phyloP scores from a whole-genome alignment of 1,140 invertebrate genomes.

The Coelopa frigida region DNA sequence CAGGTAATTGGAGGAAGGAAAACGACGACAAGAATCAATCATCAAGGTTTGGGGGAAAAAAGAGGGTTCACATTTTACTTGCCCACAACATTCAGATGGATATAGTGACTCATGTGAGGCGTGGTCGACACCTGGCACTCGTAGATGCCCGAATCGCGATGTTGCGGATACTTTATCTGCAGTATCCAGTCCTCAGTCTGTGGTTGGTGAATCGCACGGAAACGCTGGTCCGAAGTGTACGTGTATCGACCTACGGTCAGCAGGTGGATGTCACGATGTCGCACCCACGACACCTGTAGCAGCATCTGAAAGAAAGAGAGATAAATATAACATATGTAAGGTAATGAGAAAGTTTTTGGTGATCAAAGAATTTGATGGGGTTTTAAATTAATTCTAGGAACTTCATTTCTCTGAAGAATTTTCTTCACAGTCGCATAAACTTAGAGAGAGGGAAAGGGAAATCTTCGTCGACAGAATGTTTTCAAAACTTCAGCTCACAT shows the following conservation, averaged over 20 bases:
- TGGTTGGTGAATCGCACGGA: constrained; percentile 73
- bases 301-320: constrained; percentile 51
- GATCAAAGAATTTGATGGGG: too few species aligned
- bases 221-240: constrained; percentile 84
- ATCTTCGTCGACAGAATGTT: too few species aligned
- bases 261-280: constrained; percentile 79
- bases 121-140: constrained; percentile 87
- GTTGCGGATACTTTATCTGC: constrained; percentile 74
- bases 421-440: too few species aligned
- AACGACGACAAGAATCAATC: neutral
- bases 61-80: too few species aligned
- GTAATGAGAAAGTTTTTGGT: too few species aligned
- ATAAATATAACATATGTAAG: neutral
- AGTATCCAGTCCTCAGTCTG: constrained; percentile 85
- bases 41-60: too few species aligned
- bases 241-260: constrained; percentile 85
- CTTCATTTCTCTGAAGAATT: too few species aligned
- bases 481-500: too few species aligned
- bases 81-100: constrained; percentile 80
- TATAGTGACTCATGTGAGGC: constrained; percentile 78
- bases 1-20: neutral
- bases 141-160: constrained; percentile 73
- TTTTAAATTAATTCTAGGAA: too few species aligned
- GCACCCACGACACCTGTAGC: constrained; percentile 82
- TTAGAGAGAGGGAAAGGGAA: too few species aligned